These are phyloP conservation scores for Myathropa florea DNA, from an alignment of 2,888 invertebrate species.

Conservation along the genomic window DNA sequence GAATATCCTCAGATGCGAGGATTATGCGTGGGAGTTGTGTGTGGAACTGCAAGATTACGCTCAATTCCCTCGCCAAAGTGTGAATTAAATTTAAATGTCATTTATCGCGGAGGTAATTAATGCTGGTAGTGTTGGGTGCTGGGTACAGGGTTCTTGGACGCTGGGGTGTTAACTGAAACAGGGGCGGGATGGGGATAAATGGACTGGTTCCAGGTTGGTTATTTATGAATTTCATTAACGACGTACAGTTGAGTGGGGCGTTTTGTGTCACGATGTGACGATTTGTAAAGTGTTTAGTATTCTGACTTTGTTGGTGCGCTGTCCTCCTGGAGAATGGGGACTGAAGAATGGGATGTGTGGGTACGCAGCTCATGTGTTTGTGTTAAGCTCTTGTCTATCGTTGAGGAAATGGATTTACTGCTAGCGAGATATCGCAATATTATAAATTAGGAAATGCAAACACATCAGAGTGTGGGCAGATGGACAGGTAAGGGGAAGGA, in stretches of 20 bases:
- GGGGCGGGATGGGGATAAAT: constrained; percentile 11
- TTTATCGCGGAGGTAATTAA: constrained; percentile 72
- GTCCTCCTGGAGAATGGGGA: not conserved
- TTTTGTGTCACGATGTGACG: constrained; percentile 67
- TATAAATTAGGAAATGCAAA: constrained; percentile 65
- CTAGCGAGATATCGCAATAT: constrained; percentile 52
- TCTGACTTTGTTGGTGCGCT: constrained; percentile 28
- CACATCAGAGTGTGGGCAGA: constrained; percentile 17
- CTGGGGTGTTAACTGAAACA: constrained; percentile 43
- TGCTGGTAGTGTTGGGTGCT: constrained; percentile 44
- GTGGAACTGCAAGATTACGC: constrained; percentile 61
- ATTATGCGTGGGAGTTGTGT: constrained; percentile 69
- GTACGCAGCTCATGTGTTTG: constrained; percentile 20
- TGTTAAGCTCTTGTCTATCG: constrained; percentile 35
- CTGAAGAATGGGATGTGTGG: not conserved
- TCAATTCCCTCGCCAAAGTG: constrained; percentile 69
- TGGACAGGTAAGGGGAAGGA: not conserved
- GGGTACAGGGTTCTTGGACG: not conserved
- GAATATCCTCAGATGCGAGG: constrained; percentile 46
- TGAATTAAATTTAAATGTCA: constrained; percentile 73
- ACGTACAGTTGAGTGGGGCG: constrained; percentile 64
- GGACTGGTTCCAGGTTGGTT: constrained; percentile 56
- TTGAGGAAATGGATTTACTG: constrained; percentile 57
- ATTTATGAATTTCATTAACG: constrained; percentile 71
- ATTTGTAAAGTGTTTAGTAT: constrained; percentile 66